phyloP scores from a whole-genome alignment of 2,797 vertebrate genomes.

The Sebastes melanostomus region DNA sequence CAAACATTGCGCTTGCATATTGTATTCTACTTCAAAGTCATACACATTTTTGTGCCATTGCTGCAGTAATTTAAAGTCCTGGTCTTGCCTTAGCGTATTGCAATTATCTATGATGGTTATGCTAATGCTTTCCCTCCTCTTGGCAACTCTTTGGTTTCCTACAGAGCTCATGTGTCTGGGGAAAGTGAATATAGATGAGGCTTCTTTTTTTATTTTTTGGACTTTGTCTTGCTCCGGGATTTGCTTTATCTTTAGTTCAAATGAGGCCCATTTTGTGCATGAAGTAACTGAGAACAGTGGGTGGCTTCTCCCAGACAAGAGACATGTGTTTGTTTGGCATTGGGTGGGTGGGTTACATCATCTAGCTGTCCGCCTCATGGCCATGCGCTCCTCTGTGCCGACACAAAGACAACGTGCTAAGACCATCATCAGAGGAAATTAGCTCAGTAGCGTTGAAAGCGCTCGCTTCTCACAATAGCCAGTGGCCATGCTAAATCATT shows the following conservation, averaged over 20 bases:
- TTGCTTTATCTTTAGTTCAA: constrained; percentile 61
- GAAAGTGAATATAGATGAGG: constrained; percentile 33
- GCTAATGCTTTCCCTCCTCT: constrained; percentile 47
- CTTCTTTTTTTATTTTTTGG: constrained; percentile 35
- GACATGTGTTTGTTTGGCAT: constrained; percentile 78
- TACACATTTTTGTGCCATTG: constrained; percentile 2
- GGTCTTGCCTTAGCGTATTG: constrained; percentile 18
- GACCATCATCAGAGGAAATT: constrained; percentile 82
- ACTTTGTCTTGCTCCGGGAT: constrained; percentile 43
- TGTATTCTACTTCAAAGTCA: constrained; percentile 43
- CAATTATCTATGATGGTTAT: constrained; percentile 51
- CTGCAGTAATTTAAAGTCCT: constrained; percentile 36
- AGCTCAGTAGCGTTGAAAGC: constrained; percentile 77
- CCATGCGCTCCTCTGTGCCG: constrained; percentile 67
- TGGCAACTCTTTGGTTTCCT: constrained; percentile 35
- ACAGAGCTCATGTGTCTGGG: constrained; percentile 33
- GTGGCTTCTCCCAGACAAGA: constrained; percentile 68
- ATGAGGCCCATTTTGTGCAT: constrained; percentile 47
- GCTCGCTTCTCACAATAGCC: constrained; percentile 81
- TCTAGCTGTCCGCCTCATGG: constrained; percentile 73
- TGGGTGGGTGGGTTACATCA: constrained; percentile 80
- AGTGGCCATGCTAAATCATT: constrained; percentile 81
- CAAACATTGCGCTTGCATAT: constrained; percentile 19
- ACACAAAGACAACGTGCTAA: constrained; percentile 75
- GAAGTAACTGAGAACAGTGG: constrained; percentile 64